A percentile compares a stretch with the other conserved stretches of the same genome.
Conservation (phyloP, 2,113 vertebrate species). For the Chaetodon auriga region DNA sequence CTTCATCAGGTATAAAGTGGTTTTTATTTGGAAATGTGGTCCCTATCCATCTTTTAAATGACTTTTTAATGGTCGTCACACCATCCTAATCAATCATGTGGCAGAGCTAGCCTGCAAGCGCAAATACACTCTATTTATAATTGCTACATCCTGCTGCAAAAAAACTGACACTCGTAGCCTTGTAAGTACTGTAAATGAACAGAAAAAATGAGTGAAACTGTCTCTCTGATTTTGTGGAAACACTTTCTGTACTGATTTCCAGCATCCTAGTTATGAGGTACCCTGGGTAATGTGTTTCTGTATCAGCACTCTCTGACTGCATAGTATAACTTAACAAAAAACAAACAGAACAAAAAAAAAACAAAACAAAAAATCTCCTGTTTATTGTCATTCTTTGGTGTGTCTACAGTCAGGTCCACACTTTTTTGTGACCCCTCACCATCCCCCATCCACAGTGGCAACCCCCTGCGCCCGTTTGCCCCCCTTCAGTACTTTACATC, state of each 20-base stretch:
- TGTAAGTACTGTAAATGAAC: conserved; percentile 41
- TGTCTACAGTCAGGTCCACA: conserved; percentile 38
- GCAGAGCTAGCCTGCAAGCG: conserved; percentile 73
- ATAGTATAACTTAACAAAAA: conserved; percentile 35
- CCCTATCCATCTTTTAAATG: conserved; percentile 89
- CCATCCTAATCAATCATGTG: conserved; percentile 86
- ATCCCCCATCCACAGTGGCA: conserved; percentile 50
- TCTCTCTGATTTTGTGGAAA: conserved; percentile 38
- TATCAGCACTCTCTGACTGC: not conserved
- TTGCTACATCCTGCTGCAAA: conserved; percentile 70
- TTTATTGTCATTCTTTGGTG: conserved; percentile 44
- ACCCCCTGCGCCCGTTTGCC: not conserved
- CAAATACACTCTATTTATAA: conserved; percentile 81
- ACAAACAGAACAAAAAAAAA: no score
- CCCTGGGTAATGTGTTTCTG: conserved; percentile 17
- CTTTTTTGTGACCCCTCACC: conserved; percentile 61
- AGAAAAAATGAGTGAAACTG: conserved; percentile 28
- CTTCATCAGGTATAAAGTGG: conserved; percentile 87
- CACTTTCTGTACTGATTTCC: conserved; percentile 19
- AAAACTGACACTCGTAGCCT: conserved; percentile 53
- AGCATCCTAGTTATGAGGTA: conserved; percentile 18
- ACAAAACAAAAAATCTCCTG: not conserved
- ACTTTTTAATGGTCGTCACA: conserved; percentile 88
- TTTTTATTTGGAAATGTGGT: conserved; percentile 87
- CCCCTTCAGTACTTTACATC: conserved; percentile 79